These are phyloP conservation scores for Charaxes varanes DNA, from an alignment of 1,140 invertebrate species.

Conservation along the genomic window DNA sequence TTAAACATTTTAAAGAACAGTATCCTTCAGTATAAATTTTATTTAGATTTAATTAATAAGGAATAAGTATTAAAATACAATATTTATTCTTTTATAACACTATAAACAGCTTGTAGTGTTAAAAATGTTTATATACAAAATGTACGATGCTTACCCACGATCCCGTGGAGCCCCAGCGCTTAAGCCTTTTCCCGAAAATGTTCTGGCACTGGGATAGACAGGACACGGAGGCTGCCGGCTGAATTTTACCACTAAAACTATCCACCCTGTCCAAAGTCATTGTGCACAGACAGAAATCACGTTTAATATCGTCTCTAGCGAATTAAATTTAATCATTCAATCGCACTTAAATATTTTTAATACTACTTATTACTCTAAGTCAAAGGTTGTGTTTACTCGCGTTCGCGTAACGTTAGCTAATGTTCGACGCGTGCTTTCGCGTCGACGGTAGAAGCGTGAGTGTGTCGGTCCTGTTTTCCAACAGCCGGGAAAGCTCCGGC, in stretches of 20 bases:
- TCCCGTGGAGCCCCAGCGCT: constrained; percentile 81
- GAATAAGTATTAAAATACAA: no score
- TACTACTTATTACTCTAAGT: not conserved
- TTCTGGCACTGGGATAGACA: constrained; percentile 70
- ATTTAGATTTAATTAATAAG: no score
- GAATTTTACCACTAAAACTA: constrained; percentile 63
- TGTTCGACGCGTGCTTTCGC: constrained; percentile 36
- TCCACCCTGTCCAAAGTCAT: constrained; percentile 65
- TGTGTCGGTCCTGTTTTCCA: constrained; percentile 47
- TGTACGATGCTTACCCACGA: constrained; percentile 82
- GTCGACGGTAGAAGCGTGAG: constrained; percentile 34
- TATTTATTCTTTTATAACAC: no score
- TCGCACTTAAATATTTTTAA: not conserved
- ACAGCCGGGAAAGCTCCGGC: constrained; percentile 47
- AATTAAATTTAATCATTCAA: constrained; percentile 6
- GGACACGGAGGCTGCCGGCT: constrained; percentile 68
- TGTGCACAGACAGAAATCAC: constrained; percentile 24
- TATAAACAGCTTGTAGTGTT: no score
- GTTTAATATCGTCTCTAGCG: constrained; percentile 12
- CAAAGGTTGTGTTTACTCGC: not conserved
- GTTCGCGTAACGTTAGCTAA: constrained; percentile 11
- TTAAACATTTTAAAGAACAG: no score
- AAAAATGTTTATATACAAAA: no score
- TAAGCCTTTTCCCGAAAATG: constrained; percentile 76
- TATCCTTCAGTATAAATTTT: no score